Evolutionary conservation across 2,113 vertebrate species (phyloP).

Genomic region (Euleptes europaea): DNA sequence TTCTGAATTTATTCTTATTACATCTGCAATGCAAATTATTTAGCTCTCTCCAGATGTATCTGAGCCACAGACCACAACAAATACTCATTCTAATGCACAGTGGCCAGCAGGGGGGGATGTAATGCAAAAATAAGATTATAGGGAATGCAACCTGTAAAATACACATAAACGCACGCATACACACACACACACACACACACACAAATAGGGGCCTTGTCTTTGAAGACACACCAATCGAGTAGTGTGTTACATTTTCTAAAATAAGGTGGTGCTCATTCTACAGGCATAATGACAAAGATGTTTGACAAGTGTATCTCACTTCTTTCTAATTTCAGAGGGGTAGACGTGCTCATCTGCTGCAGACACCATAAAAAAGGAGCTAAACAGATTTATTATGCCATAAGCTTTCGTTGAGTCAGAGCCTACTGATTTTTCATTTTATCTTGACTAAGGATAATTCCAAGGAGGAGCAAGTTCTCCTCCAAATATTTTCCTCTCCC

Average conservation of each 20-base stretch:
- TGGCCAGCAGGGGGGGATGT: constrained; percentile 60
- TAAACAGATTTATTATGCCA: no score
- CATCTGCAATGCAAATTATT: background rate
- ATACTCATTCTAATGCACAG: background rate
- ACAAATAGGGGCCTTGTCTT: background rate
- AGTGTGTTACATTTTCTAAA: background rate
- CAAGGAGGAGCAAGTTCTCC: no score
- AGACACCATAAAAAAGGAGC: no score
- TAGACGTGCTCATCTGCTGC: no score
- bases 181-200: background rate
- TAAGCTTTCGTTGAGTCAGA: no score
- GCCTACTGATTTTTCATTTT: no score
- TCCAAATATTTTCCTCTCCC: no score
- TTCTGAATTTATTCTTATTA: background rate
- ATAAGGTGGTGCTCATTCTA: background rate
- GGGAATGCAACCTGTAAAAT: accelerated
- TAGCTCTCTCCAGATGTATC: background rate
- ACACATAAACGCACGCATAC: background rate
- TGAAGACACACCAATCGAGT: background rate
- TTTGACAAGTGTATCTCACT: no score
- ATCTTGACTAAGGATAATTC: no score
- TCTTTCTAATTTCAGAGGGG: no score
- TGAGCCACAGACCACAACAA: background rate
- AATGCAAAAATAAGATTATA: background rate
- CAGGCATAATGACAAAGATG: no score